Percentiles rank a stretch among this genome's conserved stretches.
phyloP scores from a whole-genome alignment of 2,113 vertebrate genomes.

The Haliaeetus leucogaster region DNA sequence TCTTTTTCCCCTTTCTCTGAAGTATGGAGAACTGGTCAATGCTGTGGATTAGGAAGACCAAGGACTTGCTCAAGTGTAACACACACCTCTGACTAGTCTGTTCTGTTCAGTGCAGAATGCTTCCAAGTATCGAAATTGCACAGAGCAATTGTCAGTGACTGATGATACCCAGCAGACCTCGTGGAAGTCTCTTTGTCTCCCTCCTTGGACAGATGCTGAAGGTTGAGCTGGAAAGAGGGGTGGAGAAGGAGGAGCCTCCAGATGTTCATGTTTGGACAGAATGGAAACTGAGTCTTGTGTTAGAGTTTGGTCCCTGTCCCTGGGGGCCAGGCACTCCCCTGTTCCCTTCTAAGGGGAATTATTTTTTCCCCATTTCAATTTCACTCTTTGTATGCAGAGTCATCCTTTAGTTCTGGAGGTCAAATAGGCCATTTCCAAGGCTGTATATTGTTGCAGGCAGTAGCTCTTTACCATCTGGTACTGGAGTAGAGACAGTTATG shows the following conservation, averaged over 20 bases:
- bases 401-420: neutral
- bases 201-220: neutral
- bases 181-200: neutral
- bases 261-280: neutral
- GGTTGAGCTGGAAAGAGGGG: neutral
- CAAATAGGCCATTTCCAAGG: neutral
- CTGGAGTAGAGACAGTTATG: neutral
- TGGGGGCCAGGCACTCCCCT: neutral
- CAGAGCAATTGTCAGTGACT: neutral
- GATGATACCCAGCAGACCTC: neutral
- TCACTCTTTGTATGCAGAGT: neutral
- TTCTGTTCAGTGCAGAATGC: neutral
- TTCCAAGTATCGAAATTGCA: neutral
- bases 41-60: neutral
- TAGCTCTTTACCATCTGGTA: neutral
- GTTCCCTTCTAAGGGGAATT: neutral
- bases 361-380: neutral
- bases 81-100: neutral
- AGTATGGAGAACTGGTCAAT: neutral
- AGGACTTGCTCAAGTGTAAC: neutral
- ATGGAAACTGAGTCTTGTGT: neutral
- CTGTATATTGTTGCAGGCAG: neutral
- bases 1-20: neutral
- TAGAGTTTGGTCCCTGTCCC: neutral
- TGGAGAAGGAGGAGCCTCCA: neutral